Percentiles rank a stretch among this genome's conserved stretches.
phyloP scores from a whole-genome alignment of 1,140 invertebrate genomes.

The Drosophila simulans region DNA sequence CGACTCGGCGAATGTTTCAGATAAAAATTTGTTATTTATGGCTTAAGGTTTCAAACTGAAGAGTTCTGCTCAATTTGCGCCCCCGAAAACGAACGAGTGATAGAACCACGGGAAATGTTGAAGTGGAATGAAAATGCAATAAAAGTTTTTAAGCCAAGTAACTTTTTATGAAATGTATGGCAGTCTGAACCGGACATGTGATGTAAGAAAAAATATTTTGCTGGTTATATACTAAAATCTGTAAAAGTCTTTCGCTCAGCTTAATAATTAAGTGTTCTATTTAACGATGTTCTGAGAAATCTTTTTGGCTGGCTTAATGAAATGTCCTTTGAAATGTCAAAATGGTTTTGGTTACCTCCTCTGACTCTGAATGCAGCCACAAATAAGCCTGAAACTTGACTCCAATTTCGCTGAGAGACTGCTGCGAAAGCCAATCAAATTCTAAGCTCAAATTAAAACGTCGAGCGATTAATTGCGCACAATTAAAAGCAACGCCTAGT shows the following conservation, averaged over 20 bases:
- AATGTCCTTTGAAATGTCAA: not conserved
- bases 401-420: not conserved
- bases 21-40: conserved; percentile 68
- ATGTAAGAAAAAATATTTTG: too few species aligned
- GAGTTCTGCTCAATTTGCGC: conserved; percentile 50
- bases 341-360: too few species aligned
- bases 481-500: conserved; percentile 64
- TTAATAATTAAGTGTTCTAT: not conserved
- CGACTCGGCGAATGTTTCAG: conserved; percentile 61
- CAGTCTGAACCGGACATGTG: too few species aligned
- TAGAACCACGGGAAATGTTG: conserved; percentile 17
- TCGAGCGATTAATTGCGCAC: conserved; percentile 61
- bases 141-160: conserved; percentile 14
- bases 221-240: too few species aligned
- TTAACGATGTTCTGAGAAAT: not conserved
- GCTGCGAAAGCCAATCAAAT: conserved; percentile 48
- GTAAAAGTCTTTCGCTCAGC: too few species aligned
- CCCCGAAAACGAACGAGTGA: conserved; percentile 14
- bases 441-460: conserved; percentile 51
- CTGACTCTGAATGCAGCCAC: not conserved
- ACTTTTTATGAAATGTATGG: not conserved
- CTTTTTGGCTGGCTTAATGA: not conserved
- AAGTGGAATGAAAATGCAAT: conserved; percentile 25
- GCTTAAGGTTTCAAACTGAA: conserved; percentile 54
- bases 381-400: conserved; percentile 3